Base-by-base conservation (phyloP, 2,888 invertebrate genomes). In the Dimorphilus gyrociliatus region DNA sequence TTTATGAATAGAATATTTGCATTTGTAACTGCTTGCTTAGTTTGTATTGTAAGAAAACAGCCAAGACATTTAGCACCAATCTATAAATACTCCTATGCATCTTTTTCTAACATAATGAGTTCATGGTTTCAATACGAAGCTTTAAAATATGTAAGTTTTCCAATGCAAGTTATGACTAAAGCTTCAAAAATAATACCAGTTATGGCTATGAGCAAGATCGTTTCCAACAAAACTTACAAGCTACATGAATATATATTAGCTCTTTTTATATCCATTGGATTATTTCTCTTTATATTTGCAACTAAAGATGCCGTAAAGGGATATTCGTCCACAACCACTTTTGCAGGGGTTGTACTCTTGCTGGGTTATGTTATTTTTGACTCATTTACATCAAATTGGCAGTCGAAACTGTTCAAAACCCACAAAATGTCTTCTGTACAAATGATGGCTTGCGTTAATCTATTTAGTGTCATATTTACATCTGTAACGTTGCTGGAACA, bases 61-160 rank as follows among this genome's bases (percentile, higher is more conserved):
- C 55, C 57, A 3, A 37, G 40, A 4, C 78, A 81, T 50, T 72
- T 73, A 16, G 80, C 81, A 31, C 92, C 97, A 1, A 68, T 90
- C 8, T 90, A 85, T 64, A 81, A 86, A 66, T 94, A 90, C 65
- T 78, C 81, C 0, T 94, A 78, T 67, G 86, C 90, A 54, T 85
- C 92, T 3, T 75, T 97, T 50, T 86, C 90, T 12, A 97, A 97
- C 64, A 82, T 94, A 41, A 74, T 97, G 72, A 90, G 90, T 58
- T 88, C 90, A 27, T 99, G 94, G 94, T 94, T 88, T 63, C 97
- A 99, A 65, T 97, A 99, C 60, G 97, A 97, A 66, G 94, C 94
- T 15, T 69, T 99, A 26, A 94, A 94, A 63, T 99, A 80, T 63
- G 86, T 97, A 50, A 88, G 81, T 54, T 97, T 97, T 61, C 94